A percentile compares a stretch with the other conserved stretches of the same genome.
These are phyloP conservation scores for Coilia nasus DNA, from an alignment of 2,797 vertebrate species.

Conservation along the genomic window DNA sequence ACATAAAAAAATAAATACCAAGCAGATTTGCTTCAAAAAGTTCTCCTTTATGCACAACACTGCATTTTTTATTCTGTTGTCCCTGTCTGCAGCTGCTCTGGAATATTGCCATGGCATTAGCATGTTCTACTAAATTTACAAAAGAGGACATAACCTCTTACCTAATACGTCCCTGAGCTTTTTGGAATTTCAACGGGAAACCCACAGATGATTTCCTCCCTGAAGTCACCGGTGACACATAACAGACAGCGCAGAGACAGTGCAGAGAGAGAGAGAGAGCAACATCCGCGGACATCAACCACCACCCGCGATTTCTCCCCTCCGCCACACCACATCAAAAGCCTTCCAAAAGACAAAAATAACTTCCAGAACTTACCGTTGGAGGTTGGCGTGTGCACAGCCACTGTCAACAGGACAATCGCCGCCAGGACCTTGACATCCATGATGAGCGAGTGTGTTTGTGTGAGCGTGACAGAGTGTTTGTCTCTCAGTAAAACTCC, in stretches of 20 bases:
- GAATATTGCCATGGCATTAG: background rate
- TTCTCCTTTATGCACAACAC: background rate
- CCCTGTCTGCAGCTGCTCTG: background rate
- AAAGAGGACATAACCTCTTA: background rate
- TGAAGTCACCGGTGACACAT: background rate
- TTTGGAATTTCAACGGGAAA: background rate
- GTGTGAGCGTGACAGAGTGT: background rate
- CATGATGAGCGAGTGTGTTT: constrained; percentile 70
- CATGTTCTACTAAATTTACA: background rate
- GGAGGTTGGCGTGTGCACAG: constrained; percentile 69
- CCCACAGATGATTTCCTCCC: background rate
- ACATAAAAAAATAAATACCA: background rate
- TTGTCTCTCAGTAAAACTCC: background rate
- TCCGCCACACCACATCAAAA: background rate
- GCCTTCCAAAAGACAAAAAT: background rate
- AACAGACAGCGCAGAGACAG: background rate
- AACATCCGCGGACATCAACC: background rate
- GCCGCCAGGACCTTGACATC: constrained; percentile 82
- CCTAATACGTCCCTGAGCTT: background rate
- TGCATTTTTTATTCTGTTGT: background rate
- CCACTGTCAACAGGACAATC: constrained; percentile 76
- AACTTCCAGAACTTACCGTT: constrained; percentile 76
- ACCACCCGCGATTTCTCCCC: background rate
- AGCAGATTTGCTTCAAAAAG: background rate
- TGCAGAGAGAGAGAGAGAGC: background rate